Base-by-base conservation (phyloP, 2,113 vertebrate genomes). In the Shinisaurus crocodilurus region DNA sequence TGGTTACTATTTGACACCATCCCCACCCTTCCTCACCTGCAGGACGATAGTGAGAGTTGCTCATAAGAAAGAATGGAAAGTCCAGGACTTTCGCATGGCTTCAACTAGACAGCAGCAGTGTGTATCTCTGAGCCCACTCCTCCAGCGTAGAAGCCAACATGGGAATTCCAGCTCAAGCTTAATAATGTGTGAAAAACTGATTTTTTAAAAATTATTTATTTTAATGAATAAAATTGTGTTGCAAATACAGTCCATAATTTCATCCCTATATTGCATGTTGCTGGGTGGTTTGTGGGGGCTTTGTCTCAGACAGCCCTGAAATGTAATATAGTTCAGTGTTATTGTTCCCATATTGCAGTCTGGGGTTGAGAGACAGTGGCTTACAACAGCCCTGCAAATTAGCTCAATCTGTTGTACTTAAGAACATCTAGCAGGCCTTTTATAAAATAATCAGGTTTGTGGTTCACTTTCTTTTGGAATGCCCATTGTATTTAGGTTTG, bases 161-260 rank as follows among this genome's bases (percentile, higher is more conserved):
- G 16, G 77, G 50, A 37, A n/a, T 23, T 20, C 80, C n/a, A 13
- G 32, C 48, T 57, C 34, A 29, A 7, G 8, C 67, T 69, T 7
- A 69, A 20, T 50, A 1, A 5, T 54, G 29, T 54, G 5, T 34
- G 8, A 81, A 34, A 20, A 37, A 32, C 32, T 74, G 54, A 6
- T n/a, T 74, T n/a, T n/a, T n/a, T n/a, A n/a, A n/a, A n/a, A 81
- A 15, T 50, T 1, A 16, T 54, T 3, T 54, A 9, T 54, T 54
- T 54, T 1, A 54, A 34, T 8, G 16, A 18, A 34, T 43, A 43
- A 20, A 60, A 4, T 4, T 20, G 32, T 82, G 50, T 37, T 37
- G 34, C 80, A 93, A 93, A 92, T 34, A 92, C 0, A 70, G 90
- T 4, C 18, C 29, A 37, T 54, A 82, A 18, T 23, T 60, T 60